A percentile compares a stretch with the other conserved stretches of the same genome.
Evolutionary conservation across 2,888 invertebrate genomes (phyloP).

Genomic region (Hyalella azteca): DNA sequence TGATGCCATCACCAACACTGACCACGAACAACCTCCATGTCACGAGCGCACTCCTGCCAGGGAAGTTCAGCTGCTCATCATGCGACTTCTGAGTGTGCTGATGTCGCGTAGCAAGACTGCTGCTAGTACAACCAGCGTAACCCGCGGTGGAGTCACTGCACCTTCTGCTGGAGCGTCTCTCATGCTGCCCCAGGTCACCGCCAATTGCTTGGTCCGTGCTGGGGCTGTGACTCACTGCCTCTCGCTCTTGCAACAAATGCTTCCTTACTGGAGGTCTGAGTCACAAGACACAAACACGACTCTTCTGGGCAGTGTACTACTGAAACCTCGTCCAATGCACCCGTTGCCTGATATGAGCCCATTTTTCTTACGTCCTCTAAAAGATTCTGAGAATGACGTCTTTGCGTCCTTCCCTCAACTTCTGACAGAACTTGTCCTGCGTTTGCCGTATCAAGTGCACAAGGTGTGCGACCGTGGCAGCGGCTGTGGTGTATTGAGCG

Average conservation of each 20-base stretch:
- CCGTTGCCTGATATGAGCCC: conserved; percentile 94
- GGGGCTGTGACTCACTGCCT: conserved; percentile 77
- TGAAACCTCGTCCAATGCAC: conserved; percentile 79
- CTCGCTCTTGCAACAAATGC: conserved; percentile 72
- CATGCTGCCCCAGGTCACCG: conserved; percentile 74
- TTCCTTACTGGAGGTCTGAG: conserved; percentile 76
- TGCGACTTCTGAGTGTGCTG: conserved; percentile 81
- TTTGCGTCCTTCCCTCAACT: conserved; percentile 92
- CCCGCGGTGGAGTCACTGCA: conserved; percentile 49
- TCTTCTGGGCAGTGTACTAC: conserved; percentile 72
- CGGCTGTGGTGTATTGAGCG: background rate
- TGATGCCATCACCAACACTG: conserved; percentile 18
- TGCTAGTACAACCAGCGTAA: conserved; percentile 45
- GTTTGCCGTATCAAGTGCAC: conserved; percentile 87
- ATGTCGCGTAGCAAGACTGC: conserved; percentile 75
- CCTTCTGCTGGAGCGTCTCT: conserved; percentile 67
- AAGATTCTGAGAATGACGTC: conserved; percentile 79
- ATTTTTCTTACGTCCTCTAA: conserved; percentile 89
- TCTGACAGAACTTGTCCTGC: conserved; percentile 92
- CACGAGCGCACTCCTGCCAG: conserved; percentile 75
- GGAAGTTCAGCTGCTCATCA: conserved; percentile 86
- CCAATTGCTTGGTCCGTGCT: conserved; percentile 73
- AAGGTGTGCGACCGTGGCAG: conserved; percentile 47
- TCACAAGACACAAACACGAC: conserved; percentile 62
- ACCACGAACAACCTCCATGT: conserved; percentile 59